Evolutionary conservation across 2,888 invertebrate species (phyloP).

Genomic region (Stegana nigrithorax): DNA sequence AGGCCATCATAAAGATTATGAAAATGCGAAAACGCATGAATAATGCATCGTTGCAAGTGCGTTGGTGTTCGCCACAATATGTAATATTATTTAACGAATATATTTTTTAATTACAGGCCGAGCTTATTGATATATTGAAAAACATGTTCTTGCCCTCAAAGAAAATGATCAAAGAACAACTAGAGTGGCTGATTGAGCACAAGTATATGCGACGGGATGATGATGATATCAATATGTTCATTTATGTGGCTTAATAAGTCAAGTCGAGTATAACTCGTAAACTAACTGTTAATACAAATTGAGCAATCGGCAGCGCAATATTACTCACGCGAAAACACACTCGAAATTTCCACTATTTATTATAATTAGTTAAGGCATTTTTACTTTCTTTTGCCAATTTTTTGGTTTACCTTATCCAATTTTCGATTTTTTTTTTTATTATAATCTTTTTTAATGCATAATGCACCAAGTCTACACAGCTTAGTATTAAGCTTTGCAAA

Average conservation of each 20-base stretch:
- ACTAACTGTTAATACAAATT: neutral
- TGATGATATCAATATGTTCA: conserved; percentile 97
- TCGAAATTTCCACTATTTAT: neutral
- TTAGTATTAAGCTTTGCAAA: too few relatives aligned
- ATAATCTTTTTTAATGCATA: too few relatives aligned
- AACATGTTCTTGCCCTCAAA: conserved; percentile 99
- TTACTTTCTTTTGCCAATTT: neutral
- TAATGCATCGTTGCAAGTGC: conserved; percentile 90
- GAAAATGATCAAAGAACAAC: conserved; percentile 99
- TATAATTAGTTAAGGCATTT: neutral
- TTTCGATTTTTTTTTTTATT: too few relatives aligned
- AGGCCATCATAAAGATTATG: conserved; percentile 98
- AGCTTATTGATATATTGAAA: conserved; percentile 97
- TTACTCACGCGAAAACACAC: neutral
- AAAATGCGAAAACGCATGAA: conserved; percentile 97
- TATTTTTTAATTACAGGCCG: conserved; percentile 73
- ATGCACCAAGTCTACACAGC: too few relatives aligned
- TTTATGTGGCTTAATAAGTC: conserved; percentile 91
- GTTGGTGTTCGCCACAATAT: too few relatives aligned
- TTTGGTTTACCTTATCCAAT: too few relatives aligned
- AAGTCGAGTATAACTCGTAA: too few relatives aligned
- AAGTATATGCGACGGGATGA: conserved; percentile 97
- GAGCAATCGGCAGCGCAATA: neutral
- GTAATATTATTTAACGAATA: neutral
- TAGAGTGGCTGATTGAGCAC: conserved; percentile 99